Evolutionary conservation across 2,797 vertebrate species (phyloP).

Genomic region (Microchirus variegatus): DNA sequence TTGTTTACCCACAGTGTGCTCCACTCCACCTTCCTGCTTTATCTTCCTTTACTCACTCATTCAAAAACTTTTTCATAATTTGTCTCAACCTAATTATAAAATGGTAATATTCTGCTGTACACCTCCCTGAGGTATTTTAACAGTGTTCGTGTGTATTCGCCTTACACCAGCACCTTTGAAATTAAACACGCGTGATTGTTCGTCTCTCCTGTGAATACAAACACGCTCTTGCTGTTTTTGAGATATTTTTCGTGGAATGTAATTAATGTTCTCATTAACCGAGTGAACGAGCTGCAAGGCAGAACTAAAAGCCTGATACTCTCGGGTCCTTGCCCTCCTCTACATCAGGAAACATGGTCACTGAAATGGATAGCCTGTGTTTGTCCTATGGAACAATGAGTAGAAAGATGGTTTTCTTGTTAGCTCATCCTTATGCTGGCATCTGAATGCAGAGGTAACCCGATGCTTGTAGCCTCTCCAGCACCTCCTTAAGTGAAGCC

Average conservation of each 20-base stretch:
- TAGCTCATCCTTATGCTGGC: slow-evolving; percentile 43
- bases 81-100: slow-evolving; percentile 68
- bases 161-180: slow-evolving; percentile 64
- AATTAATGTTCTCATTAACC: slow-evolving; percentile 78
- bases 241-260: slow-evolving; percentile 64
- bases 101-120: slow-evolving; percentile 64
- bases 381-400: slow-evolving; percentile 42
- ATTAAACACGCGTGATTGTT: slow-evolving; percentile 53
- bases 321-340: slow-evolving; percentile 42
- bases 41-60: slow-evolving; percentile 41
- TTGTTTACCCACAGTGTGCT: slow-evolving; percentile 58
- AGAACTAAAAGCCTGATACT: slow-evolving; percentile 61
- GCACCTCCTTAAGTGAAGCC: slow-evolving; percentile 42
- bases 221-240: slow-evolving; percentile 37
- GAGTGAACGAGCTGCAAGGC: slow-evolving; percentile 67
- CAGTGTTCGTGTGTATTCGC: slow-evolving; percentile 55
- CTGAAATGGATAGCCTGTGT: slow-evolving; percentile 44
- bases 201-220: slow-evolving; percentile 44
- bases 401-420: slow-evolving; percentile 38
- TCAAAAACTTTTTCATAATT: slow-evolving; percentile 59
- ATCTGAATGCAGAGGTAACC: slow-evolving; percentile 50
- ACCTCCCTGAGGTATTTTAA: slow-evolving; percentile 65
- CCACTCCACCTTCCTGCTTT: slow-evolving; percentile 55
- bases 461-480: slow-evolving; percentile 43
- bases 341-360: slow-evolving; percentile 41